Percentiles rank a stretch among this genome's conserved stretches.
These are phyloP conservation scores for Mola mola DNA, from an alignment of 2,113 vertebrate species.

Conservation along the genomic window DNA sequence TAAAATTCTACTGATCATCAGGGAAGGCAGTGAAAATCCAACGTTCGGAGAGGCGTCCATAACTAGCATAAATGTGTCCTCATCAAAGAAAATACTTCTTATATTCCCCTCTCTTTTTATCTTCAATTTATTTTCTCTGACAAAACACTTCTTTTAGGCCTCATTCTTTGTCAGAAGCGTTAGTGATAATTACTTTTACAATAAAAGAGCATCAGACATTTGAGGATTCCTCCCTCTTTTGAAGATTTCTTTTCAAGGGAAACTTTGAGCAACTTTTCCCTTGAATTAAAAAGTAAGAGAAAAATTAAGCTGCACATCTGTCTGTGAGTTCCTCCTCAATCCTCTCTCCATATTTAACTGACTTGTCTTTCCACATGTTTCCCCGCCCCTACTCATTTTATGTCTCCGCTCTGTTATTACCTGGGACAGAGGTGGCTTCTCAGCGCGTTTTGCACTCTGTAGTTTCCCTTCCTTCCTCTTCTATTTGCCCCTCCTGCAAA, in stretches of 20 bases:
- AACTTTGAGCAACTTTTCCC: slow-evolving; percentile 50
- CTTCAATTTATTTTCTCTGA: slow-evolving; percentile 66
- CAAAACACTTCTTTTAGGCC: slow-evolving; percentile 53
- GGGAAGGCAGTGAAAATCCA: slow-evolving; percentile 57
- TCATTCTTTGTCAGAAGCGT: slow-evolving; percentile 51
- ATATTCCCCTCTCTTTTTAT: slow-evolving; percentile 48
- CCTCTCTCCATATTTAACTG: slow-evolving; percentile 49
- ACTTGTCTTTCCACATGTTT: slow-evolving; percentile 54
- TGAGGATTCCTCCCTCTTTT: slow-evolving; percentile 46
- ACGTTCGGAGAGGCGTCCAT: slow-evolving; percentile 38
- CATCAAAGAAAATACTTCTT: slow-evolving; percentile 70
- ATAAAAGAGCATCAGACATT: slow-evolving; percentile 46
- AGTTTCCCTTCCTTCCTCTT: slow-evolving; percentile 50
- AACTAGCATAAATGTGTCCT: slow-evolving; percentile 51
- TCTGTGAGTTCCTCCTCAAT: slow-evolving; percentile 50
- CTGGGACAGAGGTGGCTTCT: slow-evolving; percentile 53
- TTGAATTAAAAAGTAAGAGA: slow-evolving; percentile 38
- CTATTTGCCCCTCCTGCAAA: slow-evolving; percentile 47
- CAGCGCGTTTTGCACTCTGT: slow-evolving; percentile 42
- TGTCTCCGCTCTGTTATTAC: slow-evolving; percentile 72
- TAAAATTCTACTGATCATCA: slow-evolving; percentile 51
- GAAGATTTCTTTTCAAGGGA: slow-evolving; percentile 40
- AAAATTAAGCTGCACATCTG: slow-evolving; percentile 29
- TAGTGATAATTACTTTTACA: slow-evolving; percentile 67
- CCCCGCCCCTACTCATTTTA: slow-evolving; percentile 69